phyloP scores from a whole-genome alignment of 1,140 invertebrate species.

The Panulirus ornatus region DNA sequence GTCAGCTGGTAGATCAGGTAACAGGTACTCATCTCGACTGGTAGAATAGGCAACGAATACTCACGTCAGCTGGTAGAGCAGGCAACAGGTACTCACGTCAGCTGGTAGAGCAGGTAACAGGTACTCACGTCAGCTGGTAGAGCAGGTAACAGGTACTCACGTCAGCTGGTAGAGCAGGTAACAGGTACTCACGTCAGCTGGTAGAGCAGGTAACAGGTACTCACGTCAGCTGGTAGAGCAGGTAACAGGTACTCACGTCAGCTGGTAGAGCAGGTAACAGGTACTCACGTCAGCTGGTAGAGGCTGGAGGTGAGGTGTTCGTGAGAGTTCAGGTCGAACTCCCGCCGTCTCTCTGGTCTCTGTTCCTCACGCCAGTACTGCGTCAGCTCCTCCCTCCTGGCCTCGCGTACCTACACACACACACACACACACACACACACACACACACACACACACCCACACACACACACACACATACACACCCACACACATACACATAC shows the following conservation, averaged over 20 bases:
- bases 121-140: neutral
- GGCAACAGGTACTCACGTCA: too few relatives aligned
- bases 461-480: too few relatives aligned
- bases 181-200: neutral
- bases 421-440: neutral
- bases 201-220: neutral
- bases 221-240: neutral
- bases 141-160: too few relatives aligned
- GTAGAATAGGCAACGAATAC: too few relatives aligned
- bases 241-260: slow-evolving; percentile 5
- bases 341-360: slow-evolving; percentile 30
- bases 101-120: too few relatives aligned
- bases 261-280: neutral
- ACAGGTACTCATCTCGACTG: too few relatives aligned
- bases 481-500: too few relatives aligned
- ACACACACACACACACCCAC: too few relatives aligned
- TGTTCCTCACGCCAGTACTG: slow-evolving; percentile 61
- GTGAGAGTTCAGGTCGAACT: slow-evolving; percentile 53
- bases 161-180: too few relatives aligned
- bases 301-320: slow-evolving; percentile 46
- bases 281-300: slow-evolving; percentile 38
- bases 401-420: neutral
- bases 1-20: too few relatives aligned
- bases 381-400: neutral
- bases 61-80: too few relatives aligned